Evolutionary conservation across 1,140 invertebrate genomes (phyloP), one percentile per base, ranked within the genome.

Genomic region (Uloborus diversus): DNA sequence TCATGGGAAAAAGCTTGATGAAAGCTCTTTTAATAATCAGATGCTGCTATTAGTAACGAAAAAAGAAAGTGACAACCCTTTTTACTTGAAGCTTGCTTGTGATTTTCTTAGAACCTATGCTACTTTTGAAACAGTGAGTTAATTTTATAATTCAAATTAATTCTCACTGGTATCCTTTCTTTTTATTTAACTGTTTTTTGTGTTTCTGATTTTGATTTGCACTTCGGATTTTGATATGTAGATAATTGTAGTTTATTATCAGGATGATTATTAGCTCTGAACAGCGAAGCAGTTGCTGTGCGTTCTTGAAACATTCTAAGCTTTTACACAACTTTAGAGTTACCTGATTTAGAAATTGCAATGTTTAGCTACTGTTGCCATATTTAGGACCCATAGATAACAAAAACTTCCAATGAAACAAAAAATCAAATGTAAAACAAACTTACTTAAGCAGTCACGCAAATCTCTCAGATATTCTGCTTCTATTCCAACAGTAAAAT

Each of bases 1-100:
- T 33, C 85, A 86, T 80, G 83, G 85, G 4, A 88, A 88, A 79
- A 47, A 80, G 13, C 79, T 88, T 20, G 85, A 87, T 83, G 86
- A 88, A 80, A 85, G 85, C n/a, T 82, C 85, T 20, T 88, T 88
- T 76, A 87, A 87, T 61, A 88, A 88, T 69, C 87, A 88, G 85
- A 86, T 88, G 78, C 56, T 68, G 17, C 53, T 86, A 53, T 70
- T 88, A 23, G 82, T 85, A 28, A 85, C 84, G 7, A 88, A 88
- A 82, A 86, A 84, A 73, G 88, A 88, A 64, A 85, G 86, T 3
- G 82, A 80, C 61, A 84, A 84, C 57, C 87, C 87, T 2, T 82
- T 88, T 13, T 88, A 85, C 79, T 82, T 88, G 35, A 84, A 83
- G 65, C 69, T 88, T 27, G 86, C 85, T 51, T 88, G 88, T 85